Base-by-base conservation (phyloP, 2,888 invertebrate species). In the Cryptocephalus moraei region DNA sequence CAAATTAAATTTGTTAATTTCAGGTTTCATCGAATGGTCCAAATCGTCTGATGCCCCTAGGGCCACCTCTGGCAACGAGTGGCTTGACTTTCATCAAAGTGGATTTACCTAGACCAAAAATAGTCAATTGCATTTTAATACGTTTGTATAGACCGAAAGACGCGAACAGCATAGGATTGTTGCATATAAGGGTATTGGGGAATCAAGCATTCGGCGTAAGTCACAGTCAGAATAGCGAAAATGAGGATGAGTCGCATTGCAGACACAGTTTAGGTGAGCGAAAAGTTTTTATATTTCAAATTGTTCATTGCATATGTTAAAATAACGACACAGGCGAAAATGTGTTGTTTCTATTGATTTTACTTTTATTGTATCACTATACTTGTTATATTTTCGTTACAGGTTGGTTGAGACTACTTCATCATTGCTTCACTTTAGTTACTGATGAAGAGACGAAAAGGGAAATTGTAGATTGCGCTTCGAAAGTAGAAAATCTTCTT, bases 41-140 rank as follows among this genome's bases (percentile, higher is more conserved):
- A 41, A 74, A 81, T 13, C 81, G 84, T 6, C 74, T 89, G 31
- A 83, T 87, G 2, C 91, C 93, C 2, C 80, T 91, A 32, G 87
- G 90, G 53, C 84, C 90, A 14, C 92, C 92, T 1, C 79, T 91
- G 67, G 81, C 83, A 54, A 92, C 92, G 3, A 86, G 88, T 51
- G 92, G 93, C 48, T 80, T 90, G 73, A 89, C 91, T 1, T 87
- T 83, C 67, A 91, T 94, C 65, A 82, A 88, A 44, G 76, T 93
- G 14, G 86, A 85, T 58, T 74, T 93, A 11, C 81, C 87, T 2
- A 81, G 85, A 51, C 89, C 92, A 1, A 85, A 91, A 70, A 86
- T 93, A 11, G 90, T 88, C 39, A 88, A 87, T 49, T 83, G 85
- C 39, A 85, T 94, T 48, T 81, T 91, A 45, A 62, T 72, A 8